A percentile compares a stretch with the other conserved stretches of the same genome.
phyloP scores from a whole-genome alignment of 2,113 vertebrate genomes.

The human region DNA sequence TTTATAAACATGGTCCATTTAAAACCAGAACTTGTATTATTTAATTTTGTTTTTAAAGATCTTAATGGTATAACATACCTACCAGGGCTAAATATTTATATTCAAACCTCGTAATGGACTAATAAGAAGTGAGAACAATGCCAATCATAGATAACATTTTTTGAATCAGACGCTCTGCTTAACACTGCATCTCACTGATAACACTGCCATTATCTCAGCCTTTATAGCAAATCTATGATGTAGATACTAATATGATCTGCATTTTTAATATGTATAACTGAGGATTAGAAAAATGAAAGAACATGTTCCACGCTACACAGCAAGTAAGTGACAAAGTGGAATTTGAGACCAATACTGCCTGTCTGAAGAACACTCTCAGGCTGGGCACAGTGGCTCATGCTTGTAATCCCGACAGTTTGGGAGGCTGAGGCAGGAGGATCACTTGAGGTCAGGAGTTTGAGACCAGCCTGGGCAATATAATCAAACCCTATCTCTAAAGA shows the following conservation, averaged over 20 bases:
- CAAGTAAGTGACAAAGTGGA: not conserved
- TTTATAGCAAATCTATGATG: not conserved
- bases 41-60: not conserved
- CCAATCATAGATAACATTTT: not conserved
- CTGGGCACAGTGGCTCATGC: too few species aligned
- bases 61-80: not conserved
- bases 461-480: too few species aligned
- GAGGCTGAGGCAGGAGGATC: too few species aligned
- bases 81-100: not conserved
- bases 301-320: not conserved
- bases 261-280: not conserved
- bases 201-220: not conserved
- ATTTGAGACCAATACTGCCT: not conserved
- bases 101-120: not conserved
- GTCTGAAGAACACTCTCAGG: not conserved
- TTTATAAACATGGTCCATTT: not conserved
- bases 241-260: not conserved
- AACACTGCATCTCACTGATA: not conserved
- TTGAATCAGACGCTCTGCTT: not conserved
- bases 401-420: too few species aligned
- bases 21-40: not conserved
- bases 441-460: too few species aligned
- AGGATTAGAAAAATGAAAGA: not conserved
- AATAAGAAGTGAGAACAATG: not conserved
- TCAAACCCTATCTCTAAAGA: too few species aligned